Evolutionary conservation across 1,140 invertebrate species (phyloP), one percentile per base, ranked within the genome.

Genomic region (Tetramorium simillimum): DNA sequence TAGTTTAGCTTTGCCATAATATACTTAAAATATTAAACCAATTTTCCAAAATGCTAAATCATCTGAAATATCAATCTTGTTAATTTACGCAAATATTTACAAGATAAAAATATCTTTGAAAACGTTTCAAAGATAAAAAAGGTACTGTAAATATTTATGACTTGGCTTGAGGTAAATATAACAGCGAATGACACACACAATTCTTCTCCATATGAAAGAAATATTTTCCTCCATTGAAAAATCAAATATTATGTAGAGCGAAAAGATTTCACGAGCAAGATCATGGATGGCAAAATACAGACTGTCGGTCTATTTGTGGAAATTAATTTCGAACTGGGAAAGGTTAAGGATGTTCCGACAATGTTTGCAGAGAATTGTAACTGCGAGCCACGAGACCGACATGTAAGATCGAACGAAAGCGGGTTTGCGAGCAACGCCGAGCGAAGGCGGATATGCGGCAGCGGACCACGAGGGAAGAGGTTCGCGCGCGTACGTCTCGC

Each of bases 351-450:
- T 51, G 9, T 40, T 40, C 12, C 51, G 53, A 37, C 2, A n/a
- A 24, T 85, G 82, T 85, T 85, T 63, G 58, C 28, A 14, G 46
- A 85, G 43, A 43, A 46, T 28, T 21, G 56, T 21, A 40, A 62
- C n/a, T 37, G 24, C 18, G 21, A 62, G 70, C 18, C 16, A 49
- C 84, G 75, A 70, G 40, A 75, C 14, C 49, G 40, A 33, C 10
- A 18, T 40, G 12, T 76, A 51, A 76, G 37, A 85, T 76, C 69
- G 49, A 67, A 70, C 7, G 69, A 75, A 87, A 67, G 24, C 18
- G 60, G 24, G 58, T 18, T 28, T 33, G 78, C 46, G 69, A 65
- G 65, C 53, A 75, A 62, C 53, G 60, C 24, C 24, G 51, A 24
- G 46, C 18, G 49, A 43, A 60, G 43, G 67, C 69, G 78, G 56